phyloP scores from a whole-genome alignment of 2,797 vertebrate genomes.

The Champsocephalus gunnari region DNA sequence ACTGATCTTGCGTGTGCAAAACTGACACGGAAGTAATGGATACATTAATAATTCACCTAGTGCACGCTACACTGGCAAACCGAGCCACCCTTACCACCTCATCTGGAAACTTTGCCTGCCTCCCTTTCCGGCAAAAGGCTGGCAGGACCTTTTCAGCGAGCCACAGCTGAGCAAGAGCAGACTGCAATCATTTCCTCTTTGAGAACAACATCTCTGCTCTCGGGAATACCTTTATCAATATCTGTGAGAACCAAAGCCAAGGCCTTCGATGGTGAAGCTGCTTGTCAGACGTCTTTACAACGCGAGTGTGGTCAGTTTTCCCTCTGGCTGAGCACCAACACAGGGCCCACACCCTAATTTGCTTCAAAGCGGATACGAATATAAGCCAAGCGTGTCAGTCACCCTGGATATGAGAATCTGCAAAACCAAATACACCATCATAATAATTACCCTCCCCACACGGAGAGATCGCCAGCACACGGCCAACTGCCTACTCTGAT shows the following conservation, averaged over 20 bases:
- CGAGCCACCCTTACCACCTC: conserved; percentile 17
- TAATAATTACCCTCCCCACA: conserved; percentile 65
- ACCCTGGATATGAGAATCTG: conserved; percentile 52
- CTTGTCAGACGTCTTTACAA: background rate
- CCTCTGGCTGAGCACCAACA: background rate
- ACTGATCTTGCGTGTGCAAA: conserved; percentile 33
- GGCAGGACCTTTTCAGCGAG: conserved; percentile 29
- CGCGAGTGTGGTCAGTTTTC: background rate
- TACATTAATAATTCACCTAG: conserved; percentile 66
- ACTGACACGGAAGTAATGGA: conserved; percentile 44
- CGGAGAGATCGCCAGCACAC: conserved; percentile 43
- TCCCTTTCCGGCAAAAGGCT: conserved; percentile 12
- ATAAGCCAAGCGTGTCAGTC: conserved; percentile 34
- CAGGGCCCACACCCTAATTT: conserved; percentile 35
- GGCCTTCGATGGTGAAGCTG: background rate
- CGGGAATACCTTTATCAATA: background rate
- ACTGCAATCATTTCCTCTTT: background rate
- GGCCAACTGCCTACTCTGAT: conserved; percentile 58
- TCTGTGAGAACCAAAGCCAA: background rate
- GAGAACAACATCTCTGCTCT: background rate
- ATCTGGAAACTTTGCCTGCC: conserved; percentile 34
- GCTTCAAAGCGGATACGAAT: conserved; percentile 51
- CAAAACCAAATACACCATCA: conserved; percentile 62
- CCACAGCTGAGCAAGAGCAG: background rate
- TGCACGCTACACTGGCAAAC: conserved; percentile 34